Evolutionary conservation across 2,113 vertebrate species (phyloP).

Genomic region (Anhinga anhinga): DNA sequence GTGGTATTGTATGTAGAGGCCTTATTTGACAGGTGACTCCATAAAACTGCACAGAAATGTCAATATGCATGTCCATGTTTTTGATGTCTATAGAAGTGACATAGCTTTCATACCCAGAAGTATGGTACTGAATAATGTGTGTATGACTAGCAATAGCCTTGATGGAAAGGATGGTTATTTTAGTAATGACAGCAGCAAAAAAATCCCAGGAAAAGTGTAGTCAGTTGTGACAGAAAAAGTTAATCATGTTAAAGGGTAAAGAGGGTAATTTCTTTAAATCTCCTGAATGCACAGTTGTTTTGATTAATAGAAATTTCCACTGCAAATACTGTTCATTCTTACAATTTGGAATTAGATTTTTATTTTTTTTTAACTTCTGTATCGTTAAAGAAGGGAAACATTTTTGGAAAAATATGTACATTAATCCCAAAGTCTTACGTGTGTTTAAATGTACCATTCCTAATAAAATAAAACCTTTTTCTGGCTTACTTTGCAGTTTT

Average conservation of each 20-base stretch:
- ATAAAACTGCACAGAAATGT: constrained; percentile 61
- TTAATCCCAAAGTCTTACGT: constrained; percentile 62
- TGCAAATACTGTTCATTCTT: constrained; percentile 46
- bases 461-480: constrained; percentile 69
- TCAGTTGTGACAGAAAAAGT: constrained; percentile 22
- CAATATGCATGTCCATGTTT: constrained; percentile 65
- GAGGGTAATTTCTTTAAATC: constrained; percentile 22
- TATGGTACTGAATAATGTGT: constrained; percentile 34
- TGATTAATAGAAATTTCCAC: constrained; percentile 49
- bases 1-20: constrained; percentile 62
- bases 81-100: constrained; percentile 62
- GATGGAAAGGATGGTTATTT: constrained; percentile 55
- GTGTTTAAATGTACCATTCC: constrained; percentile 70
- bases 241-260: constrained; percentile 9
- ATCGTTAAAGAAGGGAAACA: constrained; percentile 53
- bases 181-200: constrained; percentile 48
- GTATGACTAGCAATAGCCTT: constrained; percentile 57
- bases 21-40: constrained; percentile 63
- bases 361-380: constrained; percentile 45
- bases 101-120: constrained; percentile 55
- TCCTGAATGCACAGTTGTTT: constrained; percentile 53
- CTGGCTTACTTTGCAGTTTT: constrained; percentile 42
- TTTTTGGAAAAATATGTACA: constrained; percentile 62
- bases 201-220: constrained; percentile 43
- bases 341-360: constrained; percentile 49